Percentiles rank a stretch among this genome's conserved stretches.
Evolutionary conservation across 1,140 invertebrate species (phyloP).

Genomic region (Micrasema longulum): DNA sequence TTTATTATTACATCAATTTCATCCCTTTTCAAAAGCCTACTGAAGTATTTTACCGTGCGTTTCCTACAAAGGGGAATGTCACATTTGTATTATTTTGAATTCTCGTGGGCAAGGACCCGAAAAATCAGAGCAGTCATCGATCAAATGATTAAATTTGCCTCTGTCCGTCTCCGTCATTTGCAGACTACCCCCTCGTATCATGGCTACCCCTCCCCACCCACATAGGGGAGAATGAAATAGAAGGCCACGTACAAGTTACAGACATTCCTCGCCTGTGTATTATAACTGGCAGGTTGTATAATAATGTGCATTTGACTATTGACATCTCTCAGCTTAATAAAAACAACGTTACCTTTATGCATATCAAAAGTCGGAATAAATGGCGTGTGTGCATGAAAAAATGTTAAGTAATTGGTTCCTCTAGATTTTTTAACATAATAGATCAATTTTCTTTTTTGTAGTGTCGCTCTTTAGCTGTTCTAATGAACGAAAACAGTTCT

Average conservation of each 20-base stretch:
- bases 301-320: background rate
- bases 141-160: constrained; percentile 53
- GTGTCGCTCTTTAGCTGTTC: no score
- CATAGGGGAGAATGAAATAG: constrained; percentile 6
- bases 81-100: constrained; percentile 30
- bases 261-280: constrained; percentile 9
- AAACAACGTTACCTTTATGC: no score
- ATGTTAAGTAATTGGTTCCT: no score
- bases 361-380: no score
- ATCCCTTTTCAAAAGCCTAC: constrained; percentile 4
- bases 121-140: constrained; percentile 48
- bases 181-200: constrained; percentile 22
- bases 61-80: constrained; percentile 34
- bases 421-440: no score
- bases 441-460: no score
- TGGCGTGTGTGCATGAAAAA: no score
- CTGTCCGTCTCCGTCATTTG: constrained; percentile 39
- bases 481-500: no score
- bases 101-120: constrained; percentile 37
- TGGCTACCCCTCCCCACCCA: background rate
- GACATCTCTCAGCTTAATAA: no score
- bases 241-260: constrained; percentile 23
- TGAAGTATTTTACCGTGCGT: background rate
- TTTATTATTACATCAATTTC: constrained; percentile 2
- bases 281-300: constrained; percentile 3